Percentiles rank a stretch among this genome's conserved stretches.
Conservation (phyloP, 2,113 vertebrate genomes). For the Scolopax mira region DNA sequence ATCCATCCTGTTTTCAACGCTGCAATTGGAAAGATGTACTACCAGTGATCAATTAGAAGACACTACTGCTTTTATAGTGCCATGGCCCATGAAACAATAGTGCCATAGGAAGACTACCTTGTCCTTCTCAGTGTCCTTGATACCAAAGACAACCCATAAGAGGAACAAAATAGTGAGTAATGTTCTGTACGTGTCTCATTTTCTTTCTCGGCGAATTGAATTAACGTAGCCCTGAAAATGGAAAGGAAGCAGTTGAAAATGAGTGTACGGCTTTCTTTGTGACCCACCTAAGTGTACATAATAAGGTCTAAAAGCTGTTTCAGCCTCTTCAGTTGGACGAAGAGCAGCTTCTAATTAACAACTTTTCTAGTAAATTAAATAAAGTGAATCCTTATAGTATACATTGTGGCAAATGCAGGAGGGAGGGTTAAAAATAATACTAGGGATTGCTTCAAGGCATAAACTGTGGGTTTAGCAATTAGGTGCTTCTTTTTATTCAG, state of each 20-base stretch:
- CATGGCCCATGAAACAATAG: constrained; percentile 33
- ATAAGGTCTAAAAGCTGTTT: not conserved
- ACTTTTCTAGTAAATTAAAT: not conserved
- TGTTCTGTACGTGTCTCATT: not conserved
- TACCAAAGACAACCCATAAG: not conserved
- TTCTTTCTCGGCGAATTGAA: not conserved
- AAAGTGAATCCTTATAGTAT: not conserved
- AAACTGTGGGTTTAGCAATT: not conserved
- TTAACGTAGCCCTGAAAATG: not conserved
- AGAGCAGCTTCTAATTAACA: not conserved
- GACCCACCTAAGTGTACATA: not conserved
- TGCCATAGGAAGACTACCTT: not conserved
- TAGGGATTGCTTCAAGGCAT: not conserved
- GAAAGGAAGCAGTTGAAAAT: not conserved
- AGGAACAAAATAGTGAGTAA: not conserved
- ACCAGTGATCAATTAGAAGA: constrained; percentile 49
- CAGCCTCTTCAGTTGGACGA: not conserved
- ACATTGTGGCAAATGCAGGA: not conserved
- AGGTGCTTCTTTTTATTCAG: not conserved
- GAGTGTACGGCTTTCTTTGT: not conserved
- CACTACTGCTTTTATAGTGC: constrained; percentile 6
- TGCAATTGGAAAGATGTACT: constrained; percentile 37
- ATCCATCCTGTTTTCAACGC: not conserved
- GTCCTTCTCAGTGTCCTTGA: constrained; percentile 33
- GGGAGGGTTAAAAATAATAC: not conserved